Conservation (phyloP, 2,888 invertebrate species). For the Congeria kusceri region DNA sequence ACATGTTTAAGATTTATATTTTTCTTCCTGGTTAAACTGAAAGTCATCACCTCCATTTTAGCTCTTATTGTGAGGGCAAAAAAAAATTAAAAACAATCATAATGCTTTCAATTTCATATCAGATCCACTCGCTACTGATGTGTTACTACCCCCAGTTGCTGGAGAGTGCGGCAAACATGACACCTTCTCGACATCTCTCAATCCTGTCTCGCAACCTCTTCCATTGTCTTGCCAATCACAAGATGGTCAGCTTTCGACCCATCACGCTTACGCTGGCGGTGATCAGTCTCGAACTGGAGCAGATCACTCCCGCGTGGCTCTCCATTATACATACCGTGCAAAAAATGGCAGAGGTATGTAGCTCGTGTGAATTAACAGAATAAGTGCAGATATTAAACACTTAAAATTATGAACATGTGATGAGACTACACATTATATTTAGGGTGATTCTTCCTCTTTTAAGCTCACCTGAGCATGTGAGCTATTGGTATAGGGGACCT, state of each 20-base stretch:
- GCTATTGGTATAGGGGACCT: no score
- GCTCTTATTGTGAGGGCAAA: no score
- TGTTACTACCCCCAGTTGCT: conserved; percentile 82
- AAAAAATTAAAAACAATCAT: no score
- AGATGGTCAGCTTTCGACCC: conserved; percentile 91
- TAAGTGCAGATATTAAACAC: no score
- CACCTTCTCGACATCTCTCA: conserved; percentile 82
- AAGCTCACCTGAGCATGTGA: no score
- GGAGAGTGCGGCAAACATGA: conserved; percentile 78
- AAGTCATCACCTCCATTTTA: no score
- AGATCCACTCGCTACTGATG: conserved; percentile 83
- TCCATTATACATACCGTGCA: conserved; percentile 79
- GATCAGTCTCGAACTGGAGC: conserved; percentile 88
- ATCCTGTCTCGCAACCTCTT: conserved; percentile 80
- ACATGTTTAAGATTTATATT: no score
- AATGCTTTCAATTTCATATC: conserved; percentile 24
- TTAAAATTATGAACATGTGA: no score
- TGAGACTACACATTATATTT: no score
- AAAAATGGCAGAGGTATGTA: conserved; percentile 79
- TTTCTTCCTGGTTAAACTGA: no score
- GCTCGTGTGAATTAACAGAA: no score
- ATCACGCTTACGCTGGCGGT: conserved; percentile 92
- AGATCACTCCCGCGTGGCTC: conserved; percentile 81
- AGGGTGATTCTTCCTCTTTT: no score
- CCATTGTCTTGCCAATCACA: conserved; percentile 86